Evolutionary conservation across 1,140 invertebrate species (phyloP), one percentile per base, ranked within the genome.

Genomic region (Ctenoplectra terminalis): DNA sequence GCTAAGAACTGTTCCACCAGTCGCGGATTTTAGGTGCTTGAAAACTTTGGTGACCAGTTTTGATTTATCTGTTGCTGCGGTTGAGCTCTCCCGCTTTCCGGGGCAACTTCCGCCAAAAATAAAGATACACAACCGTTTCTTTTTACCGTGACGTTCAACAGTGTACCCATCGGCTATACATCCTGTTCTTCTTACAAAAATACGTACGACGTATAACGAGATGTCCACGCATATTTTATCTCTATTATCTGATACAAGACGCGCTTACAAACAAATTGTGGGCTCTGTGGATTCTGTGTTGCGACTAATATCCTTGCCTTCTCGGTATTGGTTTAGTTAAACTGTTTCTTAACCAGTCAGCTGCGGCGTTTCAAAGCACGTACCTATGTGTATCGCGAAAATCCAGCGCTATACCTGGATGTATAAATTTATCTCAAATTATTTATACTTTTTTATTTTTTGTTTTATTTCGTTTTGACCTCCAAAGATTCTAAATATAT

Each of bases 51-150:
- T n/a, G 63, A 29, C 76, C 72, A 46, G 63, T 85, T 87, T 87
- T 87, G 87, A 88, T 88, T 87, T 87, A 88, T 88, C 72, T 81
- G 80, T 76, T 77, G 80, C 66, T 77, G 54, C 31, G 79, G 67
- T 61, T 58, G 37, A 71, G 34, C 70, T 76, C 48, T 58, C 40
- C 40, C 70, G 20, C 58, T 81, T 78, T 60, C 58, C 40, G 43
- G n/a, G 26, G 13, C 50, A 76, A 87, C 50, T 88, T 88, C 43
- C 46, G 40, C 34, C 9, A 56, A 70, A 86, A 88, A 85, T 85
- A 80, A 69, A 78, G 81, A 85, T 82, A 66, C 67, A 80, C 56
- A 46, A 70, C 48, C 58, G 46, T 40, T 56, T 34, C 50, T 67
- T 54, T 34, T 26, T 26, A 1, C 40, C 31, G n/a, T 72, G 73